Base-by-base conservation (phyloP, 2,888 invertebrate species). In the Tenthredo scrophulariae region DNA sequence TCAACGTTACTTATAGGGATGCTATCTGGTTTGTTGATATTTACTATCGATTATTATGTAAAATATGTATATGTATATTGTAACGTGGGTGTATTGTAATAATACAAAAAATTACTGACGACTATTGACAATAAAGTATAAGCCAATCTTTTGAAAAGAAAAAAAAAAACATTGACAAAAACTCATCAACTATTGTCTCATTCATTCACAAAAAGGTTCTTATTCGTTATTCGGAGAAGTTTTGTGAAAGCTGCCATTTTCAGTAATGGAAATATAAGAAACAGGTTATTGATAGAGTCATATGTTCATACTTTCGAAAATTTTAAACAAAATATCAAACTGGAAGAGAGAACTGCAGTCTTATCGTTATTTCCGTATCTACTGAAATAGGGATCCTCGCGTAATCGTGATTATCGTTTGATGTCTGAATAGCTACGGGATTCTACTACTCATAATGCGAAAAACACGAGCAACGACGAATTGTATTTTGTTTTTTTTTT, bases 1-100 rank as follows among this genome's bases (percentile, higher is more conserved):
- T 80, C 22, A 62, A 40, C 18, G 26, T 33, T 54, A 50, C 1
- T 50, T 80, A 80, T 80, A 80, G 80, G 22, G 80, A 80, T 80
- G 80, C 62, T 80, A 80, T 62, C 90, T 92, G 92, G 91, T 93
- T 93, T 92, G 92, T 93, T 93, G 91, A 91, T 91, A 88, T 92
- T 91, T 91, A 92, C 90, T 90, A 90, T 88, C 46, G 43, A 89
- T 89, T 87, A 91, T 91, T 91, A 92, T 93, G 92, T 92, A 92
- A 93, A 92, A 92, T 92, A 92, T 93, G 92, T 92, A 92, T 92
- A 92, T 93, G 91, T 93, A 92, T 88, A 92, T 89, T 92, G 91
- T 92, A 92, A 92, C 90, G 91, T 93, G 91, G 91, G 89, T 92
- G 92, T 93, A 92, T 91, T 91, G 91, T 91, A 91, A 92, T 91